Evolutionary conservation across 1,140 invertebrate genomes (phyloP).

Genomic region (Lordiphosa mommai): DNA sequence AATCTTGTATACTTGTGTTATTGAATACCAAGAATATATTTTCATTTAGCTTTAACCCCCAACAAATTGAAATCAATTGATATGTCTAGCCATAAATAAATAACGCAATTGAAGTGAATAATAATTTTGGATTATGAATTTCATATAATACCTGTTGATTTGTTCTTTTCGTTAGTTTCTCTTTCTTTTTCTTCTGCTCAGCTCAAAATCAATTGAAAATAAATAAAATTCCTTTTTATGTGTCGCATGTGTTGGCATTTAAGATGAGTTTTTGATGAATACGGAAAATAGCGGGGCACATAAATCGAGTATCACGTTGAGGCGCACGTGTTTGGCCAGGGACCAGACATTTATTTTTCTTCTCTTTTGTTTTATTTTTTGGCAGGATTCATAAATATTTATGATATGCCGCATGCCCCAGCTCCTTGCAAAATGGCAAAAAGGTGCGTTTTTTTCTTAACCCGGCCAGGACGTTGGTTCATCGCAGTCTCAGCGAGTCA

Average conservation of each 20-base stretch:
- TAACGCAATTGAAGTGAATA: background rate
- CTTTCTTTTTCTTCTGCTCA: background rate
- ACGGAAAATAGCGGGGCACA: constrained; percentile 4
- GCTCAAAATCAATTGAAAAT: constrained; percentile 50
- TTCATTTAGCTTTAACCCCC: too few species aligned
- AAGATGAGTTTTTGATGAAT: constrained; percentile 61
- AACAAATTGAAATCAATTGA: background rate
- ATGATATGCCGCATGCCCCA: constrained; percentile 39
- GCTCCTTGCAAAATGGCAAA: constrained; percentile 6
- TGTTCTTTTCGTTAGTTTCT: background rate
- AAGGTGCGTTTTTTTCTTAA: constrained; percentile 35
- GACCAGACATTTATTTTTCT: background rate
- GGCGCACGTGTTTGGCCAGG: constrained; percentile 34
- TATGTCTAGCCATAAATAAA: background rate
- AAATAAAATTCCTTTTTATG: constrained; percentile 45
- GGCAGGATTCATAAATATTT: constrained; percentile 69
- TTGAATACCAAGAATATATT: too few species aligned
- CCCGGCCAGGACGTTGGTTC: constrained; percentile 9
- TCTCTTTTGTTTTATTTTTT: constrained; percentile 21
- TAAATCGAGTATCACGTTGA: constrained; percentile 38
- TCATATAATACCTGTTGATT: background rate
- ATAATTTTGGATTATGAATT: background rate
- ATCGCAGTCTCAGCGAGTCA: constrained; percentile 6
- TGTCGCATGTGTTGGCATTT: constrained; percentile 65
- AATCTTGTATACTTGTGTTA: too few species aligned